Evolutionary conservation across 1,140 invertebrate genomes (phyloP).

Genomic region (Drosophila pseudoobscura): DNA sequence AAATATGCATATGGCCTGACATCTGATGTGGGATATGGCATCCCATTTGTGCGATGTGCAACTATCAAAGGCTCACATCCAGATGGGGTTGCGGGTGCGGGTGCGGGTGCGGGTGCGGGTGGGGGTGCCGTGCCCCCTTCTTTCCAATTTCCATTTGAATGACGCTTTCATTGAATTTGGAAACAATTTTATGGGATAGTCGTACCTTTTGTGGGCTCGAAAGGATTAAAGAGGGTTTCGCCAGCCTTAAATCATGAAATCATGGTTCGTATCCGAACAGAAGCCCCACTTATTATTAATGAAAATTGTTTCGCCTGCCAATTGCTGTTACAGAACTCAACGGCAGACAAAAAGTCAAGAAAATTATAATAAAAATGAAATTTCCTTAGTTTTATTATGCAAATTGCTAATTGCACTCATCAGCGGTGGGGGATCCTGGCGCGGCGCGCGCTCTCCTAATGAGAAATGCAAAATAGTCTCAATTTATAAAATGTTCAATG

Average conservation of each 20-base stretch:
- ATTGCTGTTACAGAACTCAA: constrained; percentile 9
- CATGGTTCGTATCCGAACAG: constrained; percentile 17
- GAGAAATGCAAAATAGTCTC: constrained; percentile 79
- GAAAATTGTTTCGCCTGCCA: constrained; percentile 53
- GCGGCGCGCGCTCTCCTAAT: constrained; percentile 35
- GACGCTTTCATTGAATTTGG: too few relatives aligned
- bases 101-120: too few relatives aligned
- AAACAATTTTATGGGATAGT: too few relatives aligned
- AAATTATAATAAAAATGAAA: constrained; percentile 47
- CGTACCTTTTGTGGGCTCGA: too few relatives aligned
- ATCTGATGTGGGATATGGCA: constrained; percentile 1
- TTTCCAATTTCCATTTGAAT: constrained; percentile 10
- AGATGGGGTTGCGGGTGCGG: too few relatives aligned
- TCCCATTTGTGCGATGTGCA: too few relatives aligned
- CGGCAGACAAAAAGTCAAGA: constrained; percentile 1
- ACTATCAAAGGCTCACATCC: too few relatives aligned
- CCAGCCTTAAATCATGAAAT: constrained; percentile 2
- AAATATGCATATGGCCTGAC: constrained; percentile 22
- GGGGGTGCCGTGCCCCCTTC: too few relatives aligned
- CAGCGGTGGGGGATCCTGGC: constrained; percentile 38
- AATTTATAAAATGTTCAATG: constrained; percentile 76
- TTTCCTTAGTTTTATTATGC: constrained; percentile 74
- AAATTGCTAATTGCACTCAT: constrained; percentile 80
- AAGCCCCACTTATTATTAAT: constrained; percentile 59
- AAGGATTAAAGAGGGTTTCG: too few relatives aligned